phyloP scores from a whole-genome alignment of 2,888 invertebrate species.

The Zelleria hepariella region DNA sequence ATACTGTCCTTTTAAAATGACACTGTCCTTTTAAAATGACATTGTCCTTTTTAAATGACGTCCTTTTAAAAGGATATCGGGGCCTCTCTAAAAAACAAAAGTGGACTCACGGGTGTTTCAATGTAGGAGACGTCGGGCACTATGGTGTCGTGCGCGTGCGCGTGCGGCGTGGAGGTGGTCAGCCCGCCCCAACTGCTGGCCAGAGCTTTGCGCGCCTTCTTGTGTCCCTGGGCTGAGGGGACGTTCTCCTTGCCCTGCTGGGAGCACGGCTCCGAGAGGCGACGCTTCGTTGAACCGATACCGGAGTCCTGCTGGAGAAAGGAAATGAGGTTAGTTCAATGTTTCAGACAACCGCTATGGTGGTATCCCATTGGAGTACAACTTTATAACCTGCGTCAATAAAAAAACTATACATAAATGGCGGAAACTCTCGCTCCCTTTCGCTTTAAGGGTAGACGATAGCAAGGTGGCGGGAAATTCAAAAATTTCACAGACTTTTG shows the following conservation, averaged over 20 bases:
- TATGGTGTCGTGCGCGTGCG: conserved; percentile 16
- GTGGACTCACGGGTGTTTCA: conserved; percentile 85
- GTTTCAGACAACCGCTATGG: neutral
- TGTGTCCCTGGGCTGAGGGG: conserved; percentile 55
- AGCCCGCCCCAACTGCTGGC: conserved; percentile 77
- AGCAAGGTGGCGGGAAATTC: too few relatives aligned
- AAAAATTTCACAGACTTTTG: too few relatives aligned
- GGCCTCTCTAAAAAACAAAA: too few relatives aligned
- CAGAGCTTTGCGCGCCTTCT: conserved; percentile 85
- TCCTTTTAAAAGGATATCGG: too few relatives aligned
- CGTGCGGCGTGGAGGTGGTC: conserved; percentile 59
- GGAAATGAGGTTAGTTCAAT: neutral
- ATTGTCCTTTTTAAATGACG: too few relatives aligned
- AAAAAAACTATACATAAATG: too few relatives aligned
- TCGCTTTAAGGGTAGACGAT: too few relatives aligned
- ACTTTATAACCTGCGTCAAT: too few relatives aligned
- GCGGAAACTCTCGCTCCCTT: too few relatives aligned
- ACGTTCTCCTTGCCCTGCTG: conserved; percentile 77
- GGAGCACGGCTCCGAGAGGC: conserved; percentile 24
- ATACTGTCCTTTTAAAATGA: too few relatives aligned
- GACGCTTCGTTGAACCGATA: conserved; percentile 51
- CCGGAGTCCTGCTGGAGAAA: conserved; percentile 44
- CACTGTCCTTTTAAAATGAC: too few relatives aligned
- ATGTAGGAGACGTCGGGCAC: conserved; percentile 79
- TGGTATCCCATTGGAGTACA: too few relatives aligned